Base-by-base conservation (phyloP, 92 coral and sea anemone species). In the Epizoanthus fatuus region DNA sequence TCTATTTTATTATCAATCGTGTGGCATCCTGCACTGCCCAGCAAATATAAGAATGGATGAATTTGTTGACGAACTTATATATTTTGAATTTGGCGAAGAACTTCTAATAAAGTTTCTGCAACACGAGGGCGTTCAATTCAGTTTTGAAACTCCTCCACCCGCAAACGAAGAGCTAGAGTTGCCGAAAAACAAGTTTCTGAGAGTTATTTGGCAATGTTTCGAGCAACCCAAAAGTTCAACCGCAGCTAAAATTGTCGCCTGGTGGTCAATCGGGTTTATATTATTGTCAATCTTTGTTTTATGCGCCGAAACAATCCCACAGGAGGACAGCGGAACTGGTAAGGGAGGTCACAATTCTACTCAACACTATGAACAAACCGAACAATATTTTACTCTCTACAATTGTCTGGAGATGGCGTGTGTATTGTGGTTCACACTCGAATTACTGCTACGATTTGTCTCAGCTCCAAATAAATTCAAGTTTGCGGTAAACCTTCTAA, bases 1-100 rank as follows among this genome's bases (percentile, higher is more conserved):
- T 69, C 88, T 96, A 9, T 96, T 96, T 85, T 96, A 93, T 71
- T 96, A 96, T 59, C 99, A 96, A 63, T 96, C 99, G 7, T 57
- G 89, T 51, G 99, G 99, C 12, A 78, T 95, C 1, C 95, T 96
- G 8, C 89, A 91, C 40, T 93, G 99, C 22, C 99, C 99, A 13
- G 87, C 90, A 17, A 95, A 91, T 78, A 88, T 96, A 55, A 73
- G 95, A 17, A 86, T 92, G 42, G 94, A 90, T 55, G 98, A 91
- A 77, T 96, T 96, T 69, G 87, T 93, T 78, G 91, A 91, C 1
- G 99, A 95, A 42, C 87, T 96, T 44, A 86, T 90, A 9, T 96
- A 93, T 72, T 96, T 96, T 69, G 90, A 93, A 40, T 90, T 96
- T 58, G 93, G 93, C 10, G 93, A 93, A 58, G 94, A 95, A 55